Base-by-base conservation (phyloP, 1,140 invertebrate genomes). In the Drosophila sulfurigaster region DNA sequence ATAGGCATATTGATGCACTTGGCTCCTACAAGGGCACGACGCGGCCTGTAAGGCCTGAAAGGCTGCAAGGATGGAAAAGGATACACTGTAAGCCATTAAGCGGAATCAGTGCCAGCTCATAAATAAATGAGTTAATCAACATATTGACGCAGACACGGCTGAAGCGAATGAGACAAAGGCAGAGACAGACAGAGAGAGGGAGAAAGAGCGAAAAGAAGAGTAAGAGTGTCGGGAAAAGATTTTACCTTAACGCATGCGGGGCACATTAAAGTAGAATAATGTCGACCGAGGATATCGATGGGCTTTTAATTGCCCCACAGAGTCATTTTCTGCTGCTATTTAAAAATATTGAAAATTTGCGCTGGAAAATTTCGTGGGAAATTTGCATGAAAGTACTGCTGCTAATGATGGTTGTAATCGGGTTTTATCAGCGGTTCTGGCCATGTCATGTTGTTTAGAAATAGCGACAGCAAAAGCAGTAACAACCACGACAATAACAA, bases 51-150 rank as follows among this genome's bases (percentile, higher is more conserved):
- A 65, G 66, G 65, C 32, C 35, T 28, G 16, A 10, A 51, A 20
- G 16, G 41, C 54, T 15, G 15, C 35, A 45, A 43, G 20, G 16
- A 43, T 13, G 20, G 38, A 16, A 45, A 25, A 28, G 76, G 35
- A 66, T 67, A 63, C 65, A 73, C 54, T 43, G 75, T 83, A 78
- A 83, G 83, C 83, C 83, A 88, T 89, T 88, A 89, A 88, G 80
- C 74, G 81, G 78, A 72, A 89, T 88, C 81, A 81, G 48, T 73
- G 81, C 69, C 49, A 77, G 75, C 85, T 81, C 86, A 89, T 89
- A 89, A 89, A 89, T 89, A 89, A 90, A 90, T 71, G 66, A 89
- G 86, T 85, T 90, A 89, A 89, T 89, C 85, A 89, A 89, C 78
- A 89, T 89, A 89, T 89, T 89, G 85, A 76, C 64, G 77, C 71